Evolutionary conservation across 2,113 vertebrate species (phyloP).

Genomic region (Mirounga angustirostris): DNA sequence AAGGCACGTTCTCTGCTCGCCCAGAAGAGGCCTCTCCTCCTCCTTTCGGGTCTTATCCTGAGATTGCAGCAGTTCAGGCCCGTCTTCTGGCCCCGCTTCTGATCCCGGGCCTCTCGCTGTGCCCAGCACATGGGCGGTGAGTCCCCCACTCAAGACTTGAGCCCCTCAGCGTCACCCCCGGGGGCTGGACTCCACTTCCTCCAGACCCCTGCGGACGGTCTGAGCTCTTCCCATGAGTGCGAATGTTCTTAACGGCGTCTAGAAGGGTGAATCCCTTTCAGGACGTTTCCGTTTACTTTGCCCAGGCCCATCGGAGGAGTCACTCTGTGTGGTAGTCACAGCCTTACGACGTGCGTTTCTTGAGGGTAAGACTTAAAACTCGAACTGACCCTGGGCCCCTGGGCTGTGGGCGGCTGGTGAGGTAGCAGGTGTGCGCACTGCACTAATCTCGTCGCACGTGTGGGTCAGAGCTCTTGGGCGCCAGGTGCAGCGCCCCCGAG

Average conservation of each 20-base stretch:
- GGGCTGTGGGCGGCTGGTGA: background rate
- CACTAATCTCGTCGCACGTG: background rate
- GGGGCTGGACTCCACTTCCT: background rate
- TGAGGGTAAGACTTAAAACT: background rate
- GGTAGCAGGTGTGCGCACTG: rapidly evolving
- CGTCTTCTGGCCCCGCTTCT: too few species aligned
- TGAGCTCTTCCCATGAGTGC: background rate
- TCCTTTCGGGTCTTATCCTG: too few species aligned
- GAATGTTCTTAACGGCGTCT: background rate
- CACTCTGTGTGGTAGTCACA: background rate
- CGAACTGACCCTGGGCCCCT: rapidly evolving
- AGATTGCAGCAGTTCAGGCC: too few species aligned
- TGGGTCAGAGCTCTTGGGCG: background rate
- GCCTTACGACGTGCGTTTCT: background rate
- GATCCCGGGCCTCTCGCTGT: background rate
- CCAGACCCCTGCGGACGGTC: background rate
- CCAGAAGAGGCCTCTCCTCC: too few species aligned
- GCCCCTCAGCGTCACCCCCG: too few species aligned
- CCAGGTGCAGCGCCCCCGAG: too few species aligned
- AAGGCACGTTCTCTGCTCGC: too few species aligned
- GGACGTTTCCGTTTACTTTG: background rate
- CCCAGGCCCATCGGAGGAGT: background rate
- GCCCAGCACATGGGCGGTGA: too few species aligned
- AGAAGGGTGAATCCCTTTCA: background rate
- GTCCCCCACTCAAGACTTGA: too few species aligned